These are phyloP conservation scores for Drosophila testacea DNA, from an alignment of 2,888 invertebrate species.

Conservation along the genomic window DNA sequence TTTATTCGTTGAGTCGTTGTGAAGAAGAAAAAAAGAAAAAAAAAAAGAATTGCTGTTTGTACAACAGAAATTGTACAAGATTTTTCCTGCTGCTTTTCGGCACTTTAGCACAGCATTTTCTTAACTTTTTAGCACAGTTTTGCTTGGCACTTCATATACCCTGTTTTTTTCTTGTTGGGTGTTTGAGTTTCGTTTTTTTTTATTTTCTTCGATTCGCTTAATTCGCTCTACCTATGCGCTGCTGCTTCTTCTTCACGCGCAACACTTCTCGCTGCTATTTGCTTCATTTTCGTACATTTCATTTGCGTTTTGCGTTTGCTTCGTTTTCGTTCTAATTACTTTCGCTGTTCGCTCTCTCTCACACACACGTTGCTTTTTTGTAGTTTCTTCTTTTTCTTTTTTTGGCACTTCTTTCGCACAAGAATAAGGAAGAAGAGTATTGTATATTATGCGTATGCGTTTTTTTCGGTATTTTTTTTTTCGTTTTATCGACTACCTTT, in stretches of 20 bases:
- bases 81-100: conserved; percentile 29
- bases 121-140: conserved; percentile 34
- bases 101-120: conserved; percentile 39
- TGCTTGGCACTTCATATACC: conserved; percentile 29
- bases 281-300: conserved; percentile 51
- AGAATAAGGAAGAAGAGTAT: conserved; percentile 33
- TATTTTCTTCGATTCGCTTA: conserved; percentile 32
- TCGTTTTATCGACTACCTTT: conserved; percentile 52
- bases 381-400: conserved; percentile 27
- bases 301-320: conserved; percentile 32
- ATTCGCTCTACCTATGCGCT: conserved; percentile 57
- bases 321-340: conserved; percentile 64
- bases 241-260: conserved; percentile 60
- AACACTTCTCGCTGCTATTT: conserved; percentile 61
- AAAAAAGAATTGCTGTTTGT: conserved; percentile 51
- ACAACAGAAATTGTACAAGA: conserved; percentile 40
- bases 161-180: conserved; percentile 25
- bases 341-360: conserved; percentile 54
- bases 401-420: conserved; percentile 37
- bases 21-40: conserved; percentile 46
- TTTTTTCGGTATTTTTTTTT: conserved; percentile 10
- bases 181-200: conserved; percentile 41
- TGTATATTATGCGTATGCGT: conserved; percentile 42
- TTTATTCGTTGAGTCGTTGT: conserved; percentile 52
- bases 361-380: conserved; percentile 28